These are phyloP conservation scores for Euplagia quadripunctaria DNA, from an alignment of 2,888 invertebrate genomes.

Conservation along the genomic window DNA sequence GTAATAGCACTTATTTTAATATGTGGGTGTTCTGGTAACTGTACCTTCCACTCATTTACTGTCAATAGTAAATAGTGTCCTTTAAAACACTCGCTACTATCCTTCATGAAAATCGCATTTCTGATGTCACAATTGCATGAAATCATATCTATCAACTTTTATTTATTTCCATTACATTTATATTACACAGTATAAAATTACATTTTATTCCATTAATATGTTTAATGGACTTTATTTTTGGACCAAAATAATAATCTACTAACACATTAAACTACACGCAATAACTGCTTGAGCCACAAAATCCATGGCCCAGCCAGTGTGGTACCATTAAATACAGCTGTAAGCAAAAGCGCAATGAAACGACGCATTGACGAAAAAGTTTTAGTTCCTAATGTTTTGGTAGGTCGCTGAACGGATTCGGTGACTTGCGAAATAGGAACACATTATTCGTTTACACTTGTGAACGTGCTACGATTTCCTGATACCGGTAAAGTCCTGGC, in stretches of 20 bases:
- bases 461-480: constrained; percentile 44
- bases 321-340: fast-evolving
- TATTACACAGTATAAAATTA: neutral
- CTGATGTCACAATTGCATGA: neutral
- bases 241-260: neutral
- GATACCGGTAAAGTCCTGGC: constrained; percentile 25
- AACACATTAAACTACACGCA: neutral
- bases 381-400: neutral
- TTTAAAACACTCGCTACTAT: neutral
- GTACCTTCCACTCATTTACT: neutral
- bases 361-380: neutral
- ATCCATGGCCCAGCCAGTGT: neutral
- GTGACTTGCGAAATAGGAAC: constrained; percentile 54
- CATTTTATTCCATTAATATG: constrained; percentile 2
- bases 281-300: neutral
- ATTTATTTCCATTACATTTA: neutral
- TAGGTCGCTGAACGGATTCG: constrained; percentile 33
- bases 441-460: constrained; percentile 53
- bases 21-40: neutral
- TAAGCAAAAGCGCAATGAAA: constrained; percentile 16
- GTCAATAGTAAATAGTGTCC: neutral
- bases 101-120: neutral
- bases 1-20: too few species aligned
- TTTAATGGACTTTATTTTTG: constrained; percentile 3
- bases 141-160: neutral